Evolutionary conservation across 2,888 invertebrate genomes (phyloP).

Genomic region (Ametastegia equiseti): DNA sequence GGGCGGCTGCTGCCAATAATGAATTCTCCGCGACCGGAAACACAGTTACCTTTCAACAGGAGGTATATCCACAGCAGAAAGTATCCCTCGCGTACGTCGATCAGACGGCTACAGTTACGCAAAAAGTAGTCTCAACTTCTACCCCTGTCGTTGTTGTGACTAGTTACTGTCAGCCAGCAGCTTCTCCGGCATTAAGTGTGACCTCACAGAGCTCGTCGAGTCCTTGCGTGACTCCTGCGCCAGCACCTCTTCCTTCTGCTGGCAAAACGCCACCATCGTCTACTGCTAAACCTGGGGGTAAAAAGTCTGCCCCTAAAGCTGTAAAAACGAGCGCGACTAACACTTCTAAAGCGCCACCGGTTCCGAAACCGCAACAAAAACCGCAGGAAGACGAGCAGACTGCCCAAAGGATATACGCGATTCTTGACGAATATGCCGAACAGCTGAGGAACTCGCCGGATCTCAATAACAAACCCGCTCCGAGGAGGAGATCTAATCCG

Average conservation of each 20-base stretch:
- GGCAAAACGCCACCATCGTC: constrained; percentile 76
- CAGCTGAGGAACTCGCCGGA: constrained; percentile 89
- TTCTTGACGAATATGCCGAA: constrained; percentile 88
- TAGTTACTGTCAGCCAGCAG: constrained; percentile 78
- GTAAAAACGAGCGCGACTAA: constrained; percentile 80
- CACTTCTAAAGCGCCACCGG: constrained; percentile 81
- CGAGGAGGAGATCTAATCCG: constrained; percentile 85
- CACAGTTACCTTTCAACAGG: constrained; percentile 60
- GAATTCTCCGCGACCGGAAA: constrained; percentile 67
- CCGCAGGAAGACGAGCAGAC: constrained; percentile 90
- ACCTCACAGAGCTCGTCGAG: constrained; percentile 80
- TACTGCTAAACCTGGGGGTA: constrained; percentile 68
- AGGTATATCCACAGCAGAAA: constrained; percentile 73
- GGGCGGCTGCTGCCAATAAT: constrained; percentile 56
- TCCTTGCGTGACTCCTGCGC: constrained; percentile 79
- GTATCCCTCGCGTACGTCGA: constrained; percentile 79
- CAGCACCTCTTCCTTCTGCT: constrained; percentile 74
- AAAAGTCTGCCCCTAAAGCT: constrained; percentile 78
- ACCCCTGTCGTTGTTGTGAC: constrained; percentile 79
- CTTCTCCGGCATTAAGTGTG: constrained; percentile 79
- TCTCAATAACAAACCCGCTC: constrained; percentile 88
- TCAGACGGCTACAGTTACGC: constrained; percentile 67
- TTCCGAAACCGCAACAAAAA: constrained; percentile 84
- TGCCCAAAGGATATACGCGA: constrained; percentile 87
- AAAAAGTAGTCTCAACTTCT: constrained; percentile 74